These are phyloP conservation scores for Parnassius orleans DNA, from an alignment of 2,888 invertebrate species.

Conservation along the genomic window DNA sequence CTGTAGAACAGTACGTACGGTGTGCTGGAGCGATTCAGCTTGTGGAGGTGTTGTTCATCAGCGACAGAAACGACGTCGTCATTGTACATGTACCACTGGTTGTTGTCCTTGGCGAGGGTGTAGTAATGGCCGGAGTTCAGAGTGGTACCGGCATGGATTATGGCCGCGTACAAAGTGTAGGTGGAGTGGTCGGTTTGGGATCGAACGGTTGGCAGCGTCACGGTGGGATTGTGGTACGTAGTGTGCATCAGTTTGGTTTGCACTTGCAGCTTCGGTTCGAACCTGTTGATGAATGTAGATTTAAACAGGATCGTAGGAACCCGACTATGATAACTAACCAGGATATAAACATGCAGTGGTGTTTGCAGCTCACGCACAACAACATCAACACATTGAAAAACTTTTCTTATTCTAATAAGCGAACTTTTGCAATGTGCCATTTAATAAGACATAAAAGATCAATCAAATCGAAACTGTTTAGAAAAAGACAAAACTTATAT, in stretches of 20 bases:
- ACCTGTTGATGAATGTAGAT: conserved; percentile 43
- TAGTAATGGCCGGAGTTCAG: conserved; percentile 94
- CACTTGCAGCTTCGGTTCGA: conserved; percentile 76
- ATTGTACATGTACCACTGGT: conserved; percentile 90
- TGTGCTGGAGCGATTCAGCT: conserved; percentile 86
- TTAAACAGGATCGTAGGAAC: neutral
- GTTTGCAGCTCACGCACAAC: neutral
- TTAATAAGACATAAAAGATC: too few relatives aligned
- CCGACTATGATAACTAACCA: neutral
- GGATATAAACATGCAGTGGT: neutral
- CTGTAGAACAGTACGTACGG: conserved; percentile 91
- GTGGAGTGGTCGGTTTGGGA: conserved; percentile 29
- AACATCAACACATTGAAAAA: too few relatives aligned
- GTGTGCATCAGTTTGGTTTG: conserved; percentile 90
- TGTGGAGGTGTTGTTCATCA: conserved; percentile 82
- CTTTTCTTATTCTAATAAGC: too few relatives aligned
- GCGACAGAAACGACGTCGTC: conserved; percentile 86
- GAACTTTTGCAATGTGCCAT: too few relatives aligned
- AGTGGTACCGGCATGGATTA: conserved; percentile 91
- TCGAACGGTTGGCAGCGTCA: conserved; percentile 67
- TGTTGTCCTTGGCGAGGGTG: conserved; percentile 86
- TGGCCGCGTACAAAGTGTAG: conserved; percentile 89
- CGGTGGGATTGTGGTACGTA: conserved; percentile 81
- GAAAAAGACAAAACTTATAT: too few relatives aligned
- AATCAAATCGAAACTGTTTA: too few relatives aligned